Percentiles rank a stretch among this genome's conserved stretches.
Evolutionary conservation across 2,113 vertebrate genomes (phyloP).

Genomic region (Gopherus evgoodei): DNA sequence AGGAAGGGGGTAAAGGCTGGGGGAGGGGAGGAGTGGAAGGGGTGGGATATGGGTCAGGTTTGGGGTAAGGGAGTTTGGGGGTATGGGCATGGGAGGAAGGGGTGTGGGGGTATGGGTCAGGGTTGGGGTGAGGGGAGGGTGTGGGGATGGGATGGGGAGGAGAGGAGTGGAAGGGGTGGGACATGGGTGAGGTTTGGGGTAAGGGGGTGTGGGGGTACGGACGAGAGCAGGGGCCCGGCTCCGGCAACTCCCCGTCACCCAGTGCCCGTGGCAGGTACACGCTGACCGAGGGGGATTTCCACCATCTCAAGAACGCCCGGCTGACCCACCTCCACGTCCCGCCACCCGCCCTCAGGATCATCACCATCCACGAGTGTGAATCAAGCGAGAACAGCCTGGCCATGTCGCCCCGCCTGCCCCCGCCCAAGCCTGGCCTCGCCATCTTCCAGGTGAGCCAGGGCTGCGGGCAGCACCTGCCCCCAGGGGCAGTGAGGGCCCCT

Average conservation of each 20-base stretch:
- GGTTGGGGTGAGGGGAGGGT: fast-evolving
- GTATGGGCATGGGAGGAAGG: no score
- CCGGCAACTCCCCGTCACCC: fast-evolving
- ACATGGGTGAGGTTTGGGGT: no score
- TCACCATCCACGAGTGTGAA: slow-evolving; percentile 97
- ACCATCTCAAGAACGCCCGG: slow-evolving; percentile 96
- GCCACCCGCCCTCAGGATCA: slow-evolving; percentile 88
- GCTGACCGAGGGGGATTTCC: slow-evolving; percentile 96
- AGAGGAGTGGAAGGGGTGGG: neutral
- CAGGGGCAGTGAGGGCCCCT: neutral
- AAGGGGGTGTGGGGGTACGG: no score
- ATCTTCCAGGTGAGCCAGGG: slow-evolving; percentile 91
- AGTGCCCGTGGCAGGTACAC: slow-evolving; percentile 86
- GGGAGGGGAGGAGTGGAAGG: no score
- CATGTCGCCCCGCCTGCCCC: slow-evolving; percentile 77
- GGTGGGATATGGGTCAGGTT: no score
- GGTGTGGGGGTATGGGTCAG: no score
- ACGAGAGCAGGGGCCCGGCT: neutral
- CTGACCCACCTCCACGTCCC: slow-evolving; percentile 94
- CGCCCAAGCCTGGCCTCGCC: slow-evolving; percentile 88
- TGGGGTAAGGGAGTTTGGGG: no score
- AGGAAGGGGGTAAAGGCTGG: no score
- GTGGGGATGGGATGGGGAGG: no score
- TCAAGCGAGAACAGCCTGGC: slow-evolving; percentile 89
- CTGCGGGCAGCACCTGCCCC: neutral